Conservation (phyloP, 2,888 invertebrate genomes). For the Cremastinae sp. region DNA sequence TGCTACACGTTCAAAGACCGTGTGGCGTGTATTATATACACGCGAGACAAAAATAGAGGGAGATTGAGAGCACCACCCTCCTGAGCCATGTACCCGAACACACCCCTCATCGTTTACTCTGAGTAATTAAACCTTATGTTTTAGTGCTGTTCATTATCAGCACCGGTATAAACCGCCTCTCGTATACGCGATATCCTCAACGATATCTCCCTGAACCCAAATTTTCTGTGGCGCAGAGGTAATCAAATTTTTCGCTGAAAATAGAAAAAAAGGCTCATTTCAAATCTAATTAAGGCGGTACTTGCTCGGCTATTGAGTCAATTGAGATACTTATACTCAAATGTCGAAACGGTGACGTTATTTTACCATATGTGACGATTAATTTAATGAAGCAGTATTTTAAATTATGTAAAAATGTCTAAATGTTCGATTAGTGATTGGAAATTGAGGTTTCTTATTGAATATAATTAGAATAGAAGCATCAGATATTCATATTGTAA, state of each 20-base stretch:
- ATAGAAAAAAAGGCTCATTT: no score
- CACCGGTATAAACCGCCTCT: constrained; percentile 28
- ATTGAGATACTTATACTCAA: no score
- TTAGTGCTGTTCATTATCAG: constrained; percentile 61
- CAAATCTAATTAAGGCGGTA: no score
- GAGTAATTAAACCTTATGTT: constrained; percentile 62
- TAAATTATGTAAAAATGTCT: no score
- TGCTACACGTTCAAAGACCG: constrained; percentile 50
- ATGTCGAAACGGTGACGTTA: no score
- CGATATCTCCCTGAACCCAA: constrained; percentile 39
- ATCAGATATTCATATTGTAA: no score
- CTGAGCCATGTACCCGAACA: constrained; percentile 1
- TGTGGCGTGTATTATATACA: constrained; percentile 40
- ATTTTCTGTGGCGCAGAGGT: constrained; percentile 5
- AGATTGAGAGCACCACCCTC: constrained; percentile 28
- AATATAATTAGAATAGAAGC: no score
- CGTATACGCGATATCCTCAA: constrained; percentile 31
- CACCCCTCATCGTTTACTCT: constrained; percentile 55
- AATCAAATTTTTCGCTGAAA: not conserved
- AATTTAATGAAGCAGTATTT: no score
- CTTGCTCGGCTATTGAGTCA: no score
- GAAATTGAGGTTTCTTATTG: no score
- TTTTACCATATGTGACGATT: no score
- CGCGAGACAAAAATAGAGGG: constrained; percentile 32
- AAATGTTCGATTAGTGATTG: no score